Evolutionary conservation across 2,888 invertebrate species (phyloP).

Genomic region (Monoplex corrugatus): DNA sequence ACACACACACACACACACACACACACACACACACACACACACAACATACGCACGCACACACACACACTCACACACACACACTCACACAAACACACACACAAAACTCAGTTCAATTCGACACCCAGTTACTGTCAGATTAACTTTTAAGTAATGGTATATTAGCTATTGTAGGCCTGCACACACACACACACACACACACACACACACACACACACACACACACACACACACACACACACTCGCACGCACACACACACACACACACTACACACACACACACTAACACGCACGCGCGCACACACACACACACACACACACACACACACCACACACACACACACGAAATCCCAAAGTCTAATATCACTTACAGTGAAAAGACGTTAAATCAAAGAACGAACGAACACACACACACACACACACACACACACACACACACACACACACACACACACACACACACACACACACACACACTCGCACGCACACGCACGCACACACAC

Average conservation of each 20-base stretch:
- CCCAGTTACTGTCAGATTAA: neutral
- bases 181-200: slow-evolving; percentile 16
- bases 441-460: neutral
- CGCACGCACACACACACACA: neutral
- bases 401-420: too few relatives aligned
- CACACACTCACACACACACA: neutral
- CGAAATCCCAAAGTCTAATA: too few relatives aligned
- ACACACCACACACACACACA: neutral
- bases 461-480: neutral
- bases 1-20: neutral
- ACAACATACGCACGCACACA: neutral
- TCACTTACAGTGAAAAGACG: too few relatives aligned
- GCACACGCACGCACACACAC: slow-evolving; percentile 9
- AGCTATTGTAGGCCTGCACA: neutral
- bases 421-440: too few relatives aligned
- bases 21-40: neutral
- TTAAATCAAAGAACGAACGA: too few relatives aligned
- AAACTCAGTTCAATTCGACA: neutral
- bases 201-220: neutral
- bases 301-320: too few relatives aligned
- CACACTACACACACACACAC: neutral
- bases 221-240: neutral
- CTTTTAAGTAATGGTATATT: too few relatives aligned
- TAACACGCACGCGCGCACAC: too few relatives aligned
- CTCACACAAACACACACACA: too few relatives aligned